Conservation (phyloP, 2,797 vertebrate species). For the Ispidina lecontei region DNA sequence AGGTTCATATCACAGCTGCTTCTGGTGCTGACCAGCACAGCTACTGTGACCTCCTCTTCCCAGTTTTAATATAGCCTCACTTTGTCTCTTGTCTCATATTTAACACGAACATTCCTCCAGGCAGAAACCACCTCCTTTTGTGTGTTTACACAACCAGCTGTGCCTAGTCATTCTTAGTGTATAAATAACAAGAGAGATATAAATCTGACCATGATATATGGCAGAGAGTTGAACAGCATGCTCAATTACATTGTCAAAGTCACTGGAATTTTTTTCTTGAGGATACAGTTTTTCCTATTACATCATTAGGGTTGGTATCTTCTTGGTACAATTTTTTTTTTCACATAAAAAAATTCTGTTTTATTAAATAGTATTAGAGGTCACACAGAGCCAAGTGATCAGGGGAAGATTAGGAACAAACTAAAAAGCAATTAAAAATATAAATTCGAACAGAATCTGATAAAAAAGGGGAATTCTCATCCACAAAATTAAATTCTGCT, state of each 20-base stretch:
- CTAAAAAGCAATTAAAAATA: not conserved
- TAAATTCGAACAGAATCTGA: not conserved
- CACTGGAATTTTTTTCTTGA: not conserved
- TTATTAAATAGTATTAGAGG: slow-evolving; percentile 20
- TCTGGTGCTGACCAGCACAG: not conserved
- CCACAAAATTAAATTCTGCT: not conserved
- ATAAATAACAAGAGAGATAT: not conserved
- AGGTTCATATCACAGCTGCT: not conserved
- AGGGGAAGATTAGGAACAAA: not conserved
- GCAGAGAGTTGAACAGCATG: not conserved
- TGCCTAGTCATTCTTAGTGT: not conserved
- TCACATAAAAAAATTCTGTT: not conserved
- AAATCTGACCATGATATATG: not conserved
- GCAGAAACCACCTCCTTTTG: not conserved
- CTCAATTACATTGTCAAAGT: not conserved
- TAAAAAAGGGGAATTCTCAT: not conserved
- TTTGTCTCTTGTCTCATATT: not conserved
- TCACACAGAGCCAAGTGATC: not conserved
- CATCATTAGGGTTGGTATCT: not conserved
- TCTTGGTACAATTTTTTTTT: not conserved
- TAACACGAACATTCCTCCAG: not conserved
- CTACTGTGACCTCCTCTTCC: not conserved
- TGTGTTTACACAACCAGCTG: not conserved
- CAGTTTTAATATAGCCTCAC: not conserved
- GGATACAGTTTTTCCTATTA: not conserved